A percentile compares a stretch with the other conserved stretches of the same genome.
These are phyloP conservation scores for Nannoperca australis DNA, from an alignment of 2,797 vertebrate genomes.

Conservation along the genomic window DNA sequence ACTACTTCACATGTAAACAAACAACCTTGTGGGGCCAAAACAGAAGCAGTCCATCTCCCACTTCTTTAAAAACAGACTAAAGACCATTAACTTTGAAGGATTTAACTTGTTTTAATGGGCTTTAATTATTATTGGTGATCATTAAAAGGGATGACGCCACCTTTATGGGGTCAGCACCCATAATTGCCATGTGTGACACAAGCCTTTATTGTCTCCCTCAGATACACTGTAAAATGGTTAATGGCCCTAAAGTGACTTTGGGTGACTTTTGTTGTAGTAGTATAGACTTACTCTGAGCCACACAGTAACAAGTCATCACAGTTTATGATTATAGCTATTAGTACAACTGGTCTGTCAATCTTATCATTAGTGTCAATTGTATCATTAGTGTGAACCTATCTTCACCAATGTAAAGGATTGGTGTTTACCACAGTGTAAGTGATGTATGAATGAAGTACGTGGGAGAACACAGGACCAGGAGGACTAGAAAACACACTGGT, in stretches of 20 bases:
- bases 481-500: slow-evolving; percentile 25
- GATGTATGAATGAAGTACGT: slow-evolving; percentile 1
- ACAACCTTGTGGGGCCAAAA: slow-evolving; percentile 36
- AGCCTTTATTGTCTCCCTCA: slow-evolving; percentile 58
- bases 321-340: not conserved
- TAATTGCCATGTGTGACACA: slow-evolving; percentile 61
- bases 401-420: not conserved
- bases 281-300: not conserved
- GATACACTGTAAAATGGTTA: slow-evolving; percentile 61
- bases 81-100: slow-evolving; percentile 39
- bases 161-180: slow-evolving; percentile 75
- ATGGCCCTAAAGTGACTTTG: slow-evolving; percentile 41
- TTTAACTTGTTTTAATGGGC: slow-evolving; percentile 47
- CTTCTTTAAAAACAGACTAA: slow-evolving; percentile 27
- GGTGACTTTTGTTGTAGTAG: slow-evolving; percentile 15
- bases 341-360: not conserved
- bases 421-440: not conserved
- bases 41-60: slow-evolving; percentile 15
- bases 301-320: not conserved
- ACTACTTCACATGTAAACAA: slow-evolving; percentile 68
- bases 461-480: not conserved
- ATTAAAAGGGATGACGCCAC: slow-evolving; percentile 64
- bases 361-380: not conserved
- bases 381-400: not conserved
- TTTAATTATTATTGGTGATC: slow-evolving; percentile 67